Base-by-base conservation (phyloP, 2,113 vertebrate genomes). In the Toxotes jaculatrix region DNA sequence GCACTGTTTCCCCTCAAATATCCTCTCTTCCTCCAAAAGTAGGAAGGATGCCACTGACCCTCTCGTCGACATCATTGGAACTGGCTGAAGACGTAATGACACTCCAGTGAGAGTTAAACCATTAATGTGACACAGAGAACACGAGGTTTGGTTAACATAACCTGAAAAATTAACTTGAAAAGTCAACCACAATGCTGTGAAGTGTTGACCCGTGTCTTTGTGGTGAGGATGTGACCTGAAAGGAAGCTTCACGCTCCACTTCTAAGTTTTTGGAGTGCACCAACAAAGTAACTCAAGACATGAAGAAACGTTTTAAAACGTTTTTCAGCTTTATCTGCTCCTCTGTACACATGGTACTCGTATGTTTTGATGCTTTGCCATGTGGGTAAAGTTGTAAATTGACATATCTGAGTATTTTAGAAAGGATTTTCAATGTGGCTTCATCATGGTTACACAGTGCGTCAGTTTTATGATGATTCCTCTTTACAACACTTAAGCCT, bases 1-100 rank as follows among this genome's bases (percentile, higher is more conserved):
- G 1, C 14, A 56, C 47, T 16, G 11, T 70, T 78, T 80, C 64
- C 73, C 66, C 69, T 59, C 76, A 85, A n/a, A 43, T 31, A n/a
- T 62, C 23, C 74, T 51, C 45, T 47, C n/a, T 14, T 64, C 21
- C n/a, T 64, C 32, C 14, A 32, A 36, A n/a, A 32, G 2, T 13
- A 32, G 13, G 9, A 34, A 21, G 4, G 38, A 69, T 43, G 12
- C 34, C 4, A 0, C 51, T 57, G 40, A 63, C 47, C 57, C 45
- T 76, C 40, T 38, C 1, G 6, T 13, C 16, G 31, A 40, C 3
- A 34, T 40, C 60, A 70, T 14, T 49, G 36, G 1, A 31, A 47
- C 21, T 21, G 9, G 40, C 16, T 57, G 31, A 40, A 49, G 49
- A 70, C 23, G 23, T 16, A 7, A 16, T 8, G 27, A 43, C 51